These are phyloP conservation scores for Neosilurus mollespiculum DNA, from an alignment of 2,797 vertebrate genomes.

Conservation along the genomic window DNA sequence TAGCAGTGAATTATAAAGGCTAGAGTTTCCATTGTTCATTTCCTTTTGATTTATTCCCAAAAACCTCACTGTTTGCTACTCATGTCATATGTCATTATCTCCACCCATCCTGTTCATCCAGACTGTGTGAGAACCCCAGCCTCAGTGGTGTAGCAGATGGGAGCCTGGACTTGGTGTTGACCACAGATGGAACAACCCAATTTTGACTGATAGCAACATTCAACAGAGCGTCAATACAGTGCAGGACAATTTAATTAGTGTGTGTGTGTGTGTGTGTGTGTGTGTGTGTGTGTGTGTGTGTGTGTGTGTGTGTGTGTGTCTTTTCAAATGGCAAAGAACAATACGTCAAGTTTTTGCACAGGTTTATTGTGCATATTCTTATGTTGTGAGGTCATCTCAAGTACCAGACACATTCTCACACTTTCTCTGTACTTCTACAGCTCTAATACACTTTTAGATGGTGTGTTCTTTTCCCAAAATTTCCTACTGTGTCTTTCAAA, in stretches of 20 bases:
- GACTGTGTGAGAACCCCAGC: neutral
- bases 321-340: too few species aligned
- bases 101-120: conserved; percentile 44
- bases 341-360: too few species aligned
- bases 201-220: conserved; percentile 38
- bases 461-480: neutral
- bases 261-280: neutral
- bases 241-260: conserved; percentile 17
- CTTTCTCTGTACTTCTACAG: neutral
- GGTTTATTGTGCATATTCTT: neutral
- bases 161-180: conserved; percentile 25
- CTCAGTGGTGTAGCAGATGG: conserved; percentile 37
- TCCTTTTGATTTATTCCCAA: conserved; percentile 18
- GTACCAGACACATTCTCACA: neutral
- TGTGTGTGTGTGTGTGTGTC: too few species aligned
- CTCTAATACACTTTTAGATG: neutral
- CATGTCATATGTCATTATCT: conserved; percentile 22
- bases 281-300: too few species aligned
- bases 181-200: conserved; percentile 36
- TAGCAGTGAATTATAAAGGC: neutral
- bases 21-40: conserved; percentile 29
- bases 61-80: neutral
- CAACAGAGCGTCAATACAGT: neutral
- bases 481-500: conserved; percentile 29
- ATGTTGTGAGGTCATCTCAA: neutral